Evolutionary conservation across 2,113 vertebrate genomes (phyloP), one percentile per base, ranked within the genome.

Genomic region (Apteryx mantelli): DNA sequence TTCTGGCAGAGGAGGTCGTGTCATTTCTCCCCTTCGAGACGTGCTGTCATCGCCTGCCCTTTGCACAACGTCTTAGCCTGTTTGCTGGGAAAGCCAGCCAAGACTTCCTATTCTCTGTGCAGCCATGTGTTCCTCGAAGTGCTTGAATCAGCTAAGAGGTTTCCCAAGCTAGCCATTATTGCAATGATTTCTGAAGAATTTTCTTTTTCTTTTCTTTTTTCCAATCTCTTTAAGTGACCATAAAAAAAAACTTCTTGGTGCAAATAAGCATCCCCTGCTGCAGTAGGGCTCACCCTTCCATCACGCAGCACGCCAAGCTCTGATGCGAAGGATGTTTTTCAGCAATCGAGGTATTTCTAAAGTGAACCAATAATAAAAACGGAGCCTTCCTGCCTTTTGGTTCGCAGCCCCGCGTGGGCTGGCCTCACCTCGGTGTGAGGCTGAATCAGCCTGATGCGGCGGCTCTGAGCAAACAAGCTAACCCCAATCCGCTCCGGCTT

Each of bases 21-120:
- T 4, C 8, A 1, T 46, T 63, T 66, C 34, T 96, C 7, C 58
- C 65, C 28, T 2, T 63, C 28, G 38, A 34, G 30, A 14, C 38
- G 15, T 6, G 13, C 1, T 1, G 34, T 18, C 24, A 46, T 13
- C 13, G 44, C 24, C 1, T 4, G 14, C 32, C 11, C 16, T 50
- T n/a, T 44, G 12, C 7, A 60, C 65, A 93, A 36, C 24, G 61
- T 22, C n/a, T 24, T 36, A 82, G 18, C 11, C 26, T 0, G 0
- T 40, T 91, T 44, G 21, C 1, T 2, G 10, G 38, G 50, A 74
- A 55, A 78, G 9, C 9, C 30, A 28, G 11, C 42, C 7, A 5
- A 42, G 4, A 46, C 30, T 82, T 60, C 30, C 24, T 68, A 17
- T 88, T 25, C 89, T 70, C 50, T 19, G 2, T 17, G 17, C 34